These are phyloP conservation scores for Cantharis rustica DNA, from an alignment of 2,888 invertebrate species.

Conservation along the genomic window DNA sequence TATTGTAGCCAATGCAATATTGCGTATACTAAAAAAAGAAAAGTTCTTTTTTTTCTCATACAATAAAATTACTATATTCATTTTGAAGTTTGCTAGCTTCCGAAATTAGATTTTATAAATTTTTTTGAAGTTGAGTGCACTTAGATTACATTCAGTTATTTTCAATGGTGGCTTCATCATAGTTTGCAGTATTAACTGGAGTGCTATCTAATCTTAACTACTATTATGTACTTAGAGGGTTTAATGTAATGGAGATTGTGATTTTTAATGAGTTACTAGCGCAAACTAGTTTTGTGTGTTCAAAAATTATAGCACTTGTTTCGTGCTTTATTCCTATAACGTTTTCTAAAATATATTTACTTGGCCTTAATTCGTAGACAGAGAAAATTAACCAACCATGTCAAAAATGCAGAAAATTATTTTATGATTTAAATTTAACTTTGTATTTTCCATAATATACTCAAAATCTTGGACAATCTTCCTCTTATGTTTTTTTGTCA, in stretches of 20 bases:
- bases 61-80: not conserved
- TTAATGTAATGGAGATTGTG: not conserved
- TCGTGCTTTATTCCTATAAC: too few species aligned
- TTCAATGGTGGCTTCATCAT: not conserved
- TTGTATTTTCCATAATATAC: too few species aligned
- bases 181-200: not conserved
- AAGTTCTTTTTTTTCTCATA: not conserved
- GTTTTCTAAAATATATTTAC: too few species aligned
- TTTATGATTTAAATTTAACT: too few species aligned
- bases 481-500: too few species aligned
- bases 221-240: not conserved
- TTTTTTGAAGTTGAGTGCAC: not conserved
- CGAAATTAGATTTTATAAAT: not conserved
- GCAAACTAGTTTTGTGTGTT: not conserved
- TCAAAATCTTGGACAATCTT: too few species aligned
- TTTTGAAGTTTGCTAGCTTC: not conserved
- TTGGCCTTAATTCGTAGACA: too few species aligned
- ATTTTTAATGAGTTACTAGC: not conserved
- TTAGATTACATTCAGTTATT: not conserved
- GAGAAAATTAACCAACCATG: too few species aligned
- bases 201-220: not conserved
- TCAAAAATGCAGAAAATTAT: too few species aligned
- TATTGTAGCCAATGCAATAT: not conserved
- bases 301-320: not conserved
- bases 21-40: not conserved